Conservation (phyloP, 2,888 invertebrate genomes). For the Mimas tiliae region DNA sequence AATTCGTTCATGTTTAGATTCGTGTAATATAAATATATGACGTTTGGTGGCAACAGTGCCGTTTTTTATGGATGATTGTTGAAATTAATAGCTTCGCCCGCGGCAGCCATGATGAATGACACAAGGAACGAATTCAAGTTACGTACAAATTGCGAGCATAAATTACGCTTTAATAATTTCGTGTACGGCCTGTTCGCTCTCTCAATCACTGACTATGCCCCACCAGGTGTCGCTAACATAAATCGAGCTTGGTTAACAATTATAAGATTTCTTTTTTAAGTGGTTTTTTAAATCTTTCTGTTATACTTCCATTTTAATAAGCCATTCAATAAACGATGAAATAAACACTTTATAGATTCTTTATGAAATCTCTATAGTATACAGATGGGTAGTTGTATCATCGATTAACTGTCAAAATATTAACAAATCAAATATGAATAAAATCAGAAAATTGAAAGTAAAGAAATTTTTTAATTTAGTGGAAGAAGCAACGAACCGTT, state of each 20-base stretch:
- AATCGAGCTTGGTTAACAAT: conserved; percentile 72
- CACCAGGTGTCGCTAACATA: conserved; percentile 76
- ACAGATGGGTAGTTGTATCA: neutral
- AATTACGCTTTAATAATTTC: conserved; percentile 82
- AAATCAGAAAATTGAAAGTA: conserved; percentile 74
- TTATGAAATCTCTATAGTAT: no score
- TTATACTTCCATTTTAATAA: neutral
- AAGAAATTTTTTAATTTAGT: conserved; percentile 81
- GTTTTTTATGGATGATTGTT: conserved; percentile 71
- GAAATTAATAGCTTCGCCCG: conserved; percentile 67
- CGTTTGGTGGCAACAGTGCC: conserved; percentile 45
- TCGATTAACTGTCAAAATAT: conserved; percentile 23
- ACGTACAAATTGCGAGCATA: conserved; percentile 82
- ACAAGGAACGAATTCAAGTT: conserved; percentile 80
- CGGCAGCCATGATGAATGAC: conserved; percentile 76
- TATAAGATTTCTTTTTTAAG: conserved; percentile 53
- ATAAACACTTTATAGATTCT: neutral
- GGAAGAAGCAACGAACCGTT: conserved; percentile 83
- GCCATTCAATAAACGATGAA: neutral
- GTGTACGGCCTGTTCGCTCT: conserved; percentile 67
- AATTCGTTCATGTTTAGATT: conserved; percentile 18
- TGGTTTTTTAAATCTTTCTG: conserved; percentile 29
- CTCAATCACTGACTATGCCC: conserved; percentile 62
- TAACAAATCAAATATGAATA: conserved; percentile 52
- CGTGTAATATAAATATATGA: conserved; percentile 9